Base-by-base conservation (phyloP, 2,113 vertebrate genomes). In the Podiceps cristatus region DNA sequence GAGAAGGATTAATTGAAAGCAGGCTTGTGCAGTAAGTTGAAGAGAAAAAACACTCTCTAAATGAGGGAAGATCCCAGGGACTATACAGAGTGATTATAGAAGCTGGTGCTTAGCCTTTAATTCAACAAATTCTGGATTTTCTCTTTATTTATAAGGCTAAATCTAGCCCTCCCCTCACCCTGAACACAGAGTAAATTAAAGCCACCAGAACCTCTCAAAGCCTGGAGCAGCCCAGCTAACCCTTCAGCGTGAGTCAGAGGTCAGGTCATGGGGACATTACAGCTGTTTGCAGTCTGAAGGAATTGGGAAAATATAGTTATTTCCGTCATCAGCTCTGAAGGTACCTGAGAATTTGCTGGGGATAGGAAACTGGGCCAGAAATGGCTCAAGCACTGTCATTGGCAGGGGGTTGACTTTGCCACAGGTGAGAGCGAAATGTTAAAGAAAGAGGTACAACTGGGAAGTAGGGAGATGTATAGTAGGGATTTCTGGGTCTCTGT, bases 1-100 rank as follows among this genome's bases (percentile, higher is more conserved):
- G 95, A 94, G 92, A 11, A 55, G 86, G 95, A 96, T 97, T 98
- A 97, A 91, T 89, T 76, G 96, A 93, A 91, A 97, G 74, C 73
- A 79, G 95, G 79, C 22, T 92, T 84, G 80, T 77, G 55, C 84
- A 68, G 63, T 63, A 81, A 84, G 91, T 94, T 95, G 71, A 95
- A 93, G 91, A 78, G 94, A 74, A 95, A 98, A 97, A 96, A 87
- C 92, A 45, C 79, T 93, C 75, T 87, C 73, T 94, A 96, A 97
- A 97, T 94, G 95, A 94, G 93, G 63, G 73, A 97, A 95, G 96
- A 97, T 97, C 96, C 68, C 60, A 77, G 75, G 68, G 90, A 93
- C 95, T 95, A 52, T 40, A 45, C 18, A 9, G 84, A 66, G 59
- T 97, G 95, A 98, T 98, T 97, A 97, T 85, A 97, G 74, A 77